Evolutionary conservation across 2,888 invertebrate species (phyloP).

Genomic region (Helobdella robusta): DNA sequence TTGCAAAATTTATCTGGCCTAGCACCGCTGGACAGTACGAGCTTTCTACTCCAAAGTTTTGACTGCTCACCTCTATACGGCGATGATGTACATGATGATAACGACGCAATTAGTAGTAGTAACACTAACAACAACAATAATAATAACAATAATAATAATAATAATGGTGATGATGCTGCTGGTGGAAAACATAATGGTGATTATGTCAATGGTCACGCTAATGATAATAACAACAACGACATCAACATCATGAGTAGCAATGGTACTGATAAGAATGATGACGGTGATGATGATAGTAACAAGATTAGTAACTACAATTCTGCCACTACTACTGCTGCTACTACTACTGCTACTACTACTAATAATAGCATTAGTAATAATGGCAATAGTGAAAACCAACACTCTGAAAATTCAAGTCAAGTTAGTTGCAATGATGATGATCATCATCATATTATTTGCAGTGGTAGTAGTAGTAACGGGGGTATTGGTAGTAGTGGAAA

Average conservation of each 20-base stretch:
- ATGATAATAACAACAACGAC: conserved; percentile 2
- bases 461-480: background rate
- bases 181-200: background rate
- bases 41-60: no score
- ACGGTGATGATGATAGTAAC: conserved; percentile 2
- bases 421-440: background rate
- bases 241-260: background rate
- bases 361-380: background rate
- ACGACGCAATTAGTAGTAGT: background rate
- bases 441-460: background rate
- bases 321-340: background rate
- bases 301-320: background rate
- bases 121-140: background rate
- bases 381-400: background rate
- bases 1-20: no score
- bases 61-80: no score
- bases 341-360: background rate
- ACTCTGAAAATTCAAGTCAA: background rate
- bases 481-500: background rate
- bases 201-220: background rate
- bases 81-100: background rate
- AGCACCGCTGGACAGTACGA: no score
- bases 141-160: conserved; percentile 1
- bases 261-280: background rate
- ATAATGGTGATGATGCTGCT: background rate